These are phyloP conservation scores for Agriotes lineatus DNA, from an alignment of 2,888 invertebrate genomes.

Conservation along the genomic window DNA sequence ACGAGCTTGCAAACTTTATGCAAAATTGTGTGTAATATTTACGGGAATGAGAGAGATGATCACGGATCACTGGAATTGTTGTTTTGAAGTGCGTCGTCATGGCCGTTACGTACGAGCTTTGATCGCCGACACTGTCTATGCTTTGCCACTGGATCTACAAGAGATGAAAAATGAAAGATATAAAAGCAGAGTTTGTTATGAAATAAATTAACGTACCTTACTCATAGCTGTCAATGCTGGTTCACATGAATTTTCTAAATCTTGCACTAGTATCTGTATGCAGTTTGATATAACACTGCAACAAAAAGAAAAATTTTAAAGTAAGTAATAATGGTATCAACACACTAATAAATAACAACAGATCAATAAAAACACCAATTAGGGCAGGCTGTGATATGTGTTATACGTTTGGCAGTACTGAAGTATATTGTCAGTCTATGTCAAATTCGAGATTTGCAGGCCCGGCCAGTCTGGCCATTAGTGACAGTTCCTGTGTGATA, in stretches of 20 bases:
- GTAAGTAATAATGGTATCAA: too few relatives aligned
- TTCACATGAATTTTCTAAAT: constrained; percentile 94
- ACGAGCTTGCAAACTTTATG: constrained; percentile 94
- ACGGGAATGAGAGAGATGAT: constrained; percentile 89
- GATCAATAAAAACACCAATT: too few relatives aligned
- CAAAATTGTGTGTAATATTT: constrained; percentile 99
- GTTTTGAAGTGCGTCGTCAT: constrained; percentile 89
- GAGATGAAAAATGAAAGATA: constrained; percentile 21
- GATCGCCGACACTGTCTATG: constrained; percentile 95
- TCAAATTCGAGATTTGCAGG: too few relatives aligned
- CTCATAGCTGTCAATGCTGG: constrained; percentile 93
- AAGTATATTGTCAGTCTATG: too few relatives aligned
- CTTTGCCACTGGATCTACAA: constrained; percentile 89
- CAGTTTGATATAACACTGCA: constrained; percentile 83
- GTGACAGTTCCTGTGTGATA: too few relatives aligned
- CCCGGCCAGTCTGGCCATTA: too few relatives aligned
- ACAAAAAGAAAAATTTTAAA: constrained; percentile 45
- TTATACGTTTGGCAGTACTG: too few relatives aligned
- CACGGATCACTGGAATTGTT: constrained; percentile 89
- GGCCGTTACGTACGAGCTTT: constrained; percentile 93
- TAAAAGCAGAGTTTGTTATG: constrained; percentile 19
- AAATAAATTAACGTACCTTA: constrained; percentile 75
- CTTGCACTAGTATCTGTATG: constrained; percentile 92
- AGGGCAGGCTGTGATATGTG: too few relatives aligned
- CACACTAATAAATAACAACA: too few relatives aligned